Evolutionary conservation across 2,797 vertebrate species (phyloP), one percentile per base, ranked within the genome.

Genomic region (Thamnophis elegans): DNA sequence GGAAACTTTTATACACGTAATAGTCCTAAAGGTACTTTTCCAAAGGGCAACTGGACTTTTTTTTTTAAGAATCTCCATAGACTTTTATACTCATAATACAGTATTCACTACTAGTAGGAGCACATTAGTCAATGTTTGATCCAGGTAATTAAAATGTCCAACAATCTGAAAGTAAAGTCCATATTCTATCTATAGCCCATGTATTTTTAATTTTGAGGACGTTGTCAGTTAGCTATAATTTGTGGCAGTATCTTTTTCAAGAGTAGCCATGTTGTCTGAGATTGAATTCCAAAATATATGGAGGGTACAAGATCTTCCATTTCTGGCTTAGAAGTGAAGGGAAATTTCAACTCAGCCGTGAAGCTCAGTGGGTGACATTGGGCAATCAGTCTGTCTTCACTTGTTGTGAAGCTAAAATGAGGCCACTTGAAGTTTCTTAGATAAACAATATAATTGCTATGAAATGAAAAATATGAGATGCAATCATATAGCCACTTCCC

Each of bases 71-170:
- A 36, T 18, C 16, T 73, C 68, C 68, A 36, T 36, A 53, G 47
- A 88, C 58, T 87, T 51, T 92, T 95, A 94, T 90, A 94, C 0
- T 94, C 82, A 93, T 26, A 5, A 93, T 91, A 89, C 82, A 89
- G 55, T n/a, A 4, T 93, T 96, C 91, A 90, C 59, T 65, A 93
- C 92, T 78, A 73, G 32, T 93, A 82, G 36, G 91, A 93, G 93
- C 82, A 91, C 0, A 0, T 93, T 59, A 65, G 59, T 68, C 56
- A 93, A 26, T 47, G 58, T 85, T 86, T 89, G 85, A 92, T 68
- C 93, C 2, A 42, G 6, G 88, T 95, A 94, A 53, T 54, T 55
- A 59, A 51, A 68, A 92, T 91, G 8, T 2, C 0, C 18, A 89
- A 94, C 88, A 94, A 51, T 60, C 59, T 28, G 47, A 51, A 91